These are phyloP conservation scores for Diarsia brunnea DNA, from an alignment of 2,888 invertebrate genomes.

Conservation along the genomic window DNA sequence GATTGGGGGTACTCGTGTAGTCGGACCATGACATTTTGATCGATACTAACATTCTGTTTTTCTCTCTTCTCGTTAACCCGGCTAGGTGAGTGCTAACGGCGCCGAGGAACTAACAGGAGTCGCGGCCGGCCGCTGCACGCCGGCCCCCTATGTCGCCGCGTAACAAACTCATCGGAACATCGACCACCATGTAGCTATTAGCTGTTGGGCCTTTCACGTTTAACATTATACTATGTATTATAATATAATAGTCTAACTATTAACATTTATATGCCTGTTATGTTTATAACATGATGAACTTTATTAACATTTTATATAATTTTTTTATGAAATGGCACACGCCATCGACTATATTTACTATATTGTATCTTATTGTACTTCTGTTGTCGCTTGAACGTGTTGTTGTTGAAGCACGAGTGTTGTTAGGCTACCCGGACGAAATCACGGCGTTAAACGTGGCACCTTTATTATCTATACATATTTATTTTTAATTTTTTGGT, in stretches of 20 bases:
- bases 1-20: constrained; percentile 86
- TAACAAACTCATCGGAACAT: constrained; percentile 89
- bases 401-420: constrained; percentile 88
- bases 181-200: constrained; percentile 90
- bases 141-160: constrained; percentile 83
- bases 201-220: constrained; percentile 90
- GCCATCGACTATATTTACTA: constrained; percentile 91
- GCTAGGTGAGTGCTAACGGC: constrained; percentile 95
- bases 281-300: constrained; percentile 90
- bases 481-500: constrained; percentile 53
- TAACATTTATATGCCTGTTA: constrained; percentile 91
- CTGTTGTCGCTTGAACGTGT: constrained; percentile 89
- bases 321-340: constrained; percentile 87
- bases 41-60: constrained; percentile 93
- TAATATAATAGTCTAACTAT: constrained; percentile 91
- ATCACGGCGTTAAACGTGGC: constrained; percentile 82
- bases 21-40: constrained; percentile 90
- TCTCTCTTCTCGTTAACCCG: constrained; percentile 93
- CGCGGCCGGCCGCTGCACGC: constrained; percentile 81
- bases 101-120: constrained; percentile 89
- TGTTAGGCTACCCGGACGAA: constrained; percentile 84
- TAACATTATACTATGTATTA: constrained; percentile 90
- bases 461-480: constrained; percentile 50
- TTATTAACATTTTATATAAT: constrained; percentile 87
- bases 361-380: constrained; percentile 86